phyloP scores from a whole-genome alignment of 2,113 vertebrate genomes.

The Salvelinus fontinalis region DNA sequence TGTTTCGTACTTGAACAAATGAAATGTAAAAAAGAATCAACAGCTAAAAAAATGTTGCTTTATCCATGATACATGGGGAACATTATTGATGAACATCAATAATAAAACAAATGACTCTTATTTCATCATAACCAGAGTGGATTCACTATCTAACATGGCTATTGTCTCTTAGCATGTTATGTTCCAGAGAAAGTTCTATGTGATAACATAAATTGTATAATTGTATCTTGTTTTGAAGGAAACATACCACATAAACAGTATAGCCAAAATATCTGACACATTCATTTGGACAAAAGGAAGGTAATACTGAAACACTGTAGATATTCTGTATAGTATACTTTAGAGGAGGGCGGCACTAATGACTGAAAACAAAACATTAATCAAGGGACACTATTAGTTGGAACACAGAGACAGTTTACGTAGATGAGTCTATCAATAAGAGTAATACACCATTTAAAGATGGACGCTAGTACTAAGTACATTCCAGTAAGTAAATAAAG shows the following conservation, averaged over 20 bases:
- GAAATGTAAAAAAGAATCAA: too few relatives aligned
- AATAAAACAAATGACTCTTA: too few relatives aligned
- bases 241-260: background rate
- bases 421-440: conserved; percentile 74
- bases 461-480: conserved; percentile 62
- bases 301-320: background rate
- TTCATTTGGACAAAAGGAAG: background rate
- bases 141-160: too few relatives aligned
- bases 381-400: conserved; percentile 74
- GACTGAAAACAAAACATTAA: conserved; percentile 72
- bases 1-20: too few relatives aligned
- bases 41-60: too few relatives aligned
- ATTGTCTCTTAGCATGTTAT: too few relatives aligned
- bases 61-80: too few relatives aligned
- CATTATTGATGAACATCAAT: too few relatives aligned
- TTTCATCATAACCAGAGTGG: too few relatives aligned
- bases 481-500: conserved; percentile 78
- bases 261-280: background rate
- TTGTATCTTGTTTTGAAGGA: background rate
- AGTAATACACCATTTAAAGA: conserved; percentile 73
- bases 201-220: too few relatives aligned
- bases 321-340: background rate
- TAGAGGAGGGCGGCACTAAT: conserved; percentile 52
- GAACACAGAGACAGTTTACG: conserved; percentile 64
- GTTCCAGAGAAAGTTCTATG: too few relatives aligned